phyloP scores from a whole-genome alignment of 2,797 vertebrate genomes.

The Sebastes goodei region DNA sequence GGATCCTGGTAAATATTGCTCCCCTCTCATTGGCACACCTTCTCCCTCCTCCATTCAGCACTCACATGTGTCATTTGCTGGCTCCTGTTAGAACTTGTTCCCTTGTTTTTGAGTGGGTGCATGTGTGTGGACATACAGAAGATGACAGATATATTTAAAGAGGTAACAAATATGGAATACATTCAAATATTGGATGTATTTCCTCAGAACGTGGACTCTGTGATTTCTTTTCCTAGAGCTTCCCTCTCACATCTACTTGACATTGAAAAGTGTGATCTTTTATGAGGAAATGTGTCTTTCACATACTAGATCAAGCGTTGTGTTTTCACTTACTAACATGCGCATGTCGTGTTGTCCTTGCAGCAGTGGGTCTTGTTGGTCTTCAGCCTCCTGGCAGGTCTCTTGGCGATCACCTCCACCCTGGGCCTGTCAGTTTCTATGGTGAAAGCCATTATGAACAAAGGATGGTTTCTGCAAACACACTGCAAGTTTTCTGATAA shows the following conservation, averaged over 20 bases:
- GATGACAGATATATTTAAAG: neutral
- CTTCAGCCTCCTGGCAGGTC: conserved; percentile 82
- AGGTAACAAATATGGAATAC: neutral
- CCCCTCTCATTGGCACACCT: neutral
- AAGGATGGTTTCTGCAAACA: conserved; percentile 79
- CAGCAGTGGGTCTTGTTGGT: conserved; percentile 87
- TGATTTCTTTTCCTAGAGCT: neutral
- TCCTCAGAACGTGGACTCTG: neutral
- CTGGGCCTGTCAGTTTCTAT: conserved; percentile 81
- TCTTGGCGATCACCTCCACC: conserved; percentile 83
- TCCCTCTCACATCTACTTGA: neutral
- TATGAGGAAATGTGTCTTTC: neutral
- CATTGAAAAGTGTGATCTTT: neutral
- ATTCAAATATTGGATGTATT: neutral
- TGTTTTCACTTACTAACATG: neutral
- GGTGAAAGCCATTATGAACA: conserved; percentile 79
- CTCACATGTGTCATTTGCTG: neutral
- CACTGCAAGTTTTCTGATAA: conserved; percentile 69
- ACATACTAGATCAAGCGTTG: neutral
- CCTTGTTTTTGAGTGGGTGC: neutral
- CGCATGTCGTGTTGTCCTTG: neutral
- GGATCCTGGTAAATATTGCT: conserved; percentile 80
- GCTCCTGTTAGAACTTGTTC: conserved; percentile 53
- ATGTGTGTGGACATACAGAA: neutral
- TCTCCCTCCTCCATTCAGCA: neutral